These are phyloP conservation scores for Corythornis cristatus DNA, from an alignment of 2,113 vertebrate genomes.

Conservation along the genomic window DNA sequence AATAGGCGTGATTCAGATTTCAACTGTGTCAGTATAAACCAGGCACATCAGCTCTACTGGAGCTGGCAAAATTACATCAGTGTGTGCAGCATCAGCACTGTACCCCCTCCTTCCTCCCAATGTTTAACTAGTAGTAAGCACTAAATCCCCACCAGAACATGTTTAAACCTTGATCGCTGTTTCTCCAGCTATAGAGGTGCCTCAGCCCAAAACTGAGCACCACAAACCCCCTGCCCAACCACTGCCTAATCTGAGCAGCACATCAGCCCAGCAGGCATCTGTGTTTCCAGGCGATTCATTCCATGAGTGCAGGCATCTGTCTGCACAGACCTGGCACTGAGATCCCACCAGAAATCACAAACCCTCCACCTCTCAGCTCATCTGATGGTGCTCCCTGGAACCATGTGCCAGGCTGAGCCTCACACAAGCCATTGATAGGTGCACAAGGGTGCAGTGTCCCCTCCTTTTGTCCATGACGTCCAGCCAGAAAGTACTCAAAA, in stretches of 20 bases:
- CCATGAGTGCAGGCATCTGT: accelerated
- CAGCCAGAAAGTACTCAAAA: neutral
- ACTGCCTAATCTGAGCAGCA: accelerated
- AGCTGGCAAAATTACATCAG: neutral
- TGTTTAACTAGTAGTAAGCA: neutral
- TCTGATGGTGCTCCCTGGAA: neutral
- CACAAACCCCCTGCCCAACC: neutral
- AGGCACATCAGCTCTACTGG: neutral
- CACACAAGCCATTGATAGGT: neutral
- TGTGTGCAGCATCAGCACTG: neutral
- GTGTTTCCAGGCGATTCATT: accelerated
- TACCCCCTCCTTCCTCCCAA: neutral
- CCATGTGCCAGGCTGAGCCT: neutral
- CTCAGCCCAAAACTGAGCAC: neutral
- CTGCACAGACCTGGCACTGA: accelerated
- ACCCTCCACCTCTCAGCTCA: neutral
- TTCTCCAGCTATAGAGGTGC: neutral
- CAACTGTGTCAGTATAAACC: neutral
- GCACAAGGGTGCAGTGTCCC: accelerated
- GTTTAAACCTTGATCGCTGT: neutral
- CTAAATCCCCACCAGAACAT: neutral
- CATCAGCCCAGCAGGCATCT: neutral
- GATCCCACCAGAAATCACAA: neutral
- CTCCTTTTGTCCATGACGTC: neutral
- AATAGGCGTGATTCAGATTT: neutral